Conservation (phyloP, 1,140 invertebrate species). For the Brachionus manjavacas region DNA sequence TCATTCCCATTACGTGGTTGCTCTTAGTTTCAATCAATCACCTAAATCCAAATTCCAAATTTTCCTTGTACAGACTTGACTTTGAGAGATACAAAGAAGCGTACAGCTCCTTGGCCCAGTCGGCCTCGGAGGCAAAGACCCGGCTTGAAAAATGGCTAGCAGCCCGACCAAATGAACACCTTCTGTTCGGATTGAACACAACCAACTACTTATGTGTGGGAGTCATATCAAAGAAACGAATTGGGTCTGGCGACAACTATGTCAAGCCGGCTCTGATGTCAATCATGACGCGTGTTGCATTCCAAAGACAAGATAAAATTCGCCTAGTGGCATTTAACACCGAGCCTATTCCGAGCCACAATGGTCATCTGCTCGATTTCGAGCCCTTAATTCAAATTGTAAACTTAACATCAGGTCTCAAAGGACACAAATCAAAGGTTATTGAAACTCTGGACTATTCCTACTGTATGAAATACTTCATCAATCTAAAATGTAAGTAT, state of each 20-base stretch:
- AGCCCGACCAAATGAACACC: background rate
- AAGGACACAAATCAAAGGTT: background rate
- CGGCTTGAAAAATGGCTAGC: background rate
- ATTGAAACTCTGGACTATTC: background rate
- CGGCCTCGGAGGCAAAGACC: background rate
- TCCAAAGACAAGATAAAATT: constrained; percentile 11
- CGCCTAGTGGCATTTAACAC: background rate
- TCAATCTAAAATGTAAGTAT: background rate
- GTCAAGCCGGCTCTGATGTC: background rate
- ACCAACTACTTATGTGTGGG: background rate
- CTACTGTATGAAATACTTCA: background rate
- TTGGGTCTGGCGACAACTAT: background rate
- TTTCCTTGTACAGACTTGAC: background rate
- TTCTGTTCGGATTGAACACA: background rate
- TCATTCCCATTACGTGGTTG: background rate
- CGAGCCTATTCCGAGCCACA: background rate
- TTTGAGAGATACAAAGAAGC: background rate
- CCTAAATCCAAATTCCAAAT: background rate
- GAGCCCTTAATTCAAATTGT: background rate
- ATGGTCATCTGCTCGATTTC: background rate
- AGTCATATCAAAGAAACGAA: background rate
- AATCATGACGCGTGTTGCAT: background rate
- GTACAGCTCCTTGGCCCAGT: background rate
- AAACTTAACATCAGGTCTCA: background rate
- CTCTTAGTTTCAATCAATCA: background rate